Evolutionary conservation across 2,797 vertebrate species (phyloP), one percentile per base, ranked within the genome.

Genomic region (Lepus townsendii): DNA sequence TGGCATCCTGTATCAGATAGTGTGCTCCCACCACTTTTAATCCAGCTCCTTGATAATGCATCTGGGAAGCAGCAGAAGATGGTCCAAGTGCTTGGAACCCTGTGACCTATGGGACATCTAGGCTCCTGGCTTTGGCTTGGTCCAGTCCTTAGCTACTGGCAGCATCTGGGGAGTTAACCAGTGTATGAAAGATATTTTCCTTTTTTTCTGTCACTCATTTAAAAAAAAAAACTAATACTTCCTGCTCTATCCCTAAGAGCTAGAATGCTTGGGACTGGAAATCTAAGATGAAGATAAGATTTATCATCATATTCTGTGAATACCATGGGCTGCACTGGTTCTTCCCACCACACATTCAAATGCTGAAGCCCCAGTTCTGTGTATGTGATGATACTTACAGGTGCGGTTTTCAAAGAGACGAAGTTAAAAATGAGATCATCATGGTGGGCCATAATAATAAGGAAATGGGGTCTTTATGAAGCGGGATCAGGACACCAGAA

Each of bases 281-380:
- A 32, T 16, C 2, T 50, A n/a, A 78, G 32, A 12, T 24, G 87
- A 19, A 91, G 50, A 77, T 62, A 19, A 91, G 50, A 80, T 62
- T 87, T 27, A 54, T 68, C 19, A 63, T 32, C 47, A 83, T 19
- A 65, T 2, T 73, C 7, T 17, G 14, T 66, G 57, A 57, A 9
- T 47, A 2, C 35, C 76, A 42, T 14, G 6, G 2, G 5, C 2
- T 94, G 35, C 83, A 42, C 11, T 19, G 22, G 57, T 42, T 16
- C 7, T 7, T 1, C 5, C 3, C 8, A 14, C 4, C 2, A 0
- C 4, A 12, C 27, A 27, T 52, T 77, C 19, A 35, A 42, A 83
- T 84, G 20, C 32, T 42, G 10, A 83, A 83, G 7, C 27, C 4
- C 1, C 50, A 75, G n/a, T 16, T 0, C 6, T 5, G 20, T 14